Evolutionary conservation across 1,140 invertebrate genomes (phyloP), one percentile per base, ranked within the genome.

Genomic region (Drosophila sechellia): DNA sequence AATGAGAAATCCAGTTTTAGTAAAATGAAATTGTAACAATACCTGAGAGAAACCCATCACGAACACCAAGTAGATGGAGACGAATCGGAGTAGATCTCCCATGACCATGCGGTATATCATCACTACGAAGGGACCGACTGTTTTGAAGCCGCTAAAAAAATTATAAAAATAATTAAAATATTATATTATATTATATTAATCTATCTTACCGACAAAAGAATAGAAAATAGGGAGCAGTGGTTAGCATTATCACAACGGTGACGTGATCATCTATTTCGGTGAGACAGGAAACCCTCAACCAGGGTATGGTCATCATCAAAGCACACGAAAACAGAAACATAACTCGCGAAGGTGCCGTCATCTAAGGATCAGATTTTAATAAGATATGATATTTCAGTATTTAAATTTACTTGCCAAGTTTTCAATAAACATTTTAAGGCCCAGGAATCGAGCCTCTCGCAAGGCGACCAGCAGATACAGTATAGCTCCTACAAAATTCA

Each of bases 21-120:
- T 4, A 4, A 8, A 10, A 20, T 43, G 15, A 43, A 20, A 11
- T 12, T 5, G 1, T 5, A 20, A 1, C 10, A 1, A 12, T 45
- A 45, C 42, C 42, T 99, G 98, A 13, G 98, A 98, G 92, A 99
- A 99, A 69, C 98, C 98, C 95, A 99, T 96, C 0, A 99, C 97
- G 90, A 99, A 99, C 0, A 99, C 97, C 45, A 98, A 93, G 92
- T 99, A 99, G 85, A 99, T 99, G 31, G 96, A 96, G 42, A 98
- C 97, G 93, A 99, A 99, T 78, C 98, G 94, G 6, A 99, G 93
- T 15, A 99, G 93, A 93, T 99, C 98, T 68, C 97, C 98, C 94
- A 97, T 96, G 20, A 99, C 96, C 97, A 99, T 99, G 75, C 98
- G 95, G 93, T 99, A 99, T 72, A 99, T 98, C 98, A 99, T 99